phyloP scores from a whole-genome alignment of 2,888 invertebrate genomes.

The Ernsta delagoae region DNA sequence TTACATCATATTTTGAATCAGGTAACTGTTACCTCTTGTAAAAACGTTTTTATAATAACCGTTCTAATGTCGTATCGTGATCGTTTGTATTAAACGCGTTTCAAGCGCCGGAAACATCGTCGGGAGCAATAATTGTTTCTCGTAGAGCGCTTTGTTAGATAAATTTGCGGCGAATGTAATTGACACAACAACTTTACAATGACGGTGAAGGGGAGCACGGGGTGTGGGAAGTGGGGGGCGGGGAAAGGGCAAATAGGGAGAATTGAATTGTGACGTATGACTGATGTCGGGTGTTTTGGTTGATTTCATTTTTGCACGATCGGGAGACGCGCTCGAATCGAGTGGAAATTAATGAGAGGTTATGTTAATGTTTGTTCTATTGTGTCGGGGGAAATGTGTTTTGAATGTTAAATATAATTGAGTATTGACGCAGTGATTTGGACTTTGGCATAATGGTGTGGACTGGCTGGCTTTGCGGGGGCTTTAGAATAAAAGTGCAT shows the following conservation, averaged over 20 bases:
- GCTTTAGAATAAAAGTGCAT: too few relatives aligned
- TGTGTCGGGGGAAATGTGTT: conserved; percentile 3
- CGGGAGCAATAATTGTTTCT: conserved; percentile 43
- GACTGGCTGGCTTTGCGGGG: too few relatives aligned
- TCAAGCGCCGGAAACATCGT: conserved; percentile 24
- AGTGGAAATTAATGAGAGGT: conserved; percentile 10
- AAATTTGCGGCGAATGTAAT: conserved; percentile 34
- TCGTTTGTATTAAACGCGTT: neutral
- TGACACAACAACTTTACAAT: conserved; percentile 30
- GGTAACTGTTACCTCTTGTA: too few relatives aligned
- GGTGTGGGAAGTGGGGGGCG: neutral
- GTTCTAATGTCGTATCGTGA: neutral
- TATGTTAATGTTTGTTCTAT: neutral
- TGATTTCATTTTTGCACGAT: conserved; percentile 24
- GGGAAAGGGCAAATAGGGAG: neutral
- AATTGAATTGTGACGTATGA: conserved; percentile 29
- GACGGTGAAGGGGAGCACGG: neutral
- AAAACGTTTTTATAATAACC: too few relatives aligned
- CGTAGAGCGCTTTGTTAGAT: conserved; percentile 40
- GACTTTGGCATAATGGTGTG: too few relatives aligned
- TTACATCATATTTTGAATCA: too few relatives aligned
- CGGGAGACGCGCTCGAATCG: neutral
- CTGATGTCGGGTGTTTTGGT: conserved; percentile 23
- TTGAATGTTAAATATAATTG: neutral
- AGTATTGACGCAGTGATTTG: neutral